Evolutionary conservation across 2,888 invertebrate species (phyloP).

Genomic region (Thereva nobilitata): DNA sequence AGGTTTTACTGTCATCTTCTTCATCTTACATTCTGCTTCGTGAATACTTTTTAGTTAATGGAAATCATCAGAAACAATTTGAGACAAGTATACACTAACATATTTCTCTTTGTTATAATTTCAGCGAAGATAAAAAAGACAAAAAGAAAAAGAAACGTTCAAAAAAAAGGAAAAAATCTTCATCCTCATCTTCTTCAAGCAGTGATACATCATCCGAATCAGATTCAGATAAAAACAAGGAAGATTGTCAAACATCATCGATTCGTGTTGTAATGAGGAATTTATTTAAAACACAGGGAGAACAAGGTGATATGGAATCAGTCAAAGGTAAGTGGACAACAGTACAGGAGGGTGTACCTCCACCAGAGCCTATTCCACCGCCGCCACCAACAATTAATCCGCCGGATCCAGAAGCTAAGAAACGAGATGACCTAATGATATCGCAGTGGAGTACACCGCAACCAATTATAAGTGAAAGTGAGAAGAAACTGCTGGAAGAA

Average conservation of each 20-base stretch:
- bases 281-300: slow-evolving; percentile 59
- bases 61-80: too few species aligned
- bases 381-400: slow-evolving; percentile 43
- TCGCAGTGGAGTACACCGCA: slow-evolving; percentile 64
- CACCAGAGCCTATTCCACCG: slow-evolving; percentile 16
- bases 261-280: slow-evolving; percentile 71
- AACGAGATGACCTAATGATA: slow-evolving; percentile 61
- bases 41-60: background rate
- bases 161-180: slow-evolving; percentile 58
- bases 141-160: slow-evolving; percentile 61
- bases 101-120: background rate
- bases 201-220: slow-evolving; percentile 46
- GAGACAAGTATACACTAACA: too few species aligned
- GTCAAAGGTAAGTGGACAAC: slow-evolving; percentile 58
- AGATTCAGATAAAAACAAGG: slow-evolving; percentile 42
- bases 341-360: slow-evolving; percentile 57
- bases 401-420: slow-evolving; percentile 48
- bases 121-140: slow-evolving; percentile 55
- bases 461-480: slow-evolving; percentile 63
- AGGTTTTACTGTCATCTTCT: slow-evolving; percentile 40
- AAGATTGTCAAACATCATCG: slow-evolving; percentile 62
- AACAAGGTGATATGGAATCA: slow-evolving; percentile 51
- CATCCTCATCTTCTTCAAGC: slow-evolving; percentile 46
- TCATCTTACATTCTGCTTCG: background rate
- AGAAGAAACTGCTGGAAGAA: slow-evolving; percentile 63